Conservation (phyloP, 2,888 invertebrate species). For the Cyclophora albipunctata region DNA sequence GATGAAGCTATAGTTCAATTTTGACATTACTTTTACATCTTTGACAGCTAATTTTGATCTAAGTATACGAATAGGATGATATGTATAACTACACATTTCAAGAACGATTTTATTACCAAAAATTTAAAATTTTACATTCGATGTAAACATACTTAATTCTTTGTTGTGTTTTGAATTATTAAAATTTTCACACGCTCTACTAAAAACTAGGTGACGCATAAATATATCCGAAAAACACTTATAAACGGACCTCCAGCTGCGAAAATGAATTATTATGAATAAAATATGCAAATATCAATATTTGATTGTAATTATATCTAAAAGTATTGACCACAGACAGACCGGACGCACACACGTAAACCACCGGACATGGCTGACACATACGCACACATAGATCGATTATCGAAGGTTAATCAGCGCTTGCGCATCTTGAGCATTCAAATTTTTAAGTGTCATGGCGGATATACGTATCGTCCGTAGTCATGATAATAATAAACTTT, state of each 20-base stretch:
- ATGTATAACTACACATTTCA: too few relatives aligned
- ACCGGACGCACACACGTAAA: conserved; percentile 41
- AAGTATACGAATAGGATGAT: too few relatives aligned
- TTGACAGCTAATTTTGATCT: too few relatives aligned
- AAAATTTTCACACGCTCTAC: conserved; percentile 10
- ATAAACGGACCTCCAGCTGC: conserved; percentile 11
- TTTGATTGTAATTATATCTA: conserved; percentile 22
- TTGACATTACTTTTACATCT: too few relatives aligned
- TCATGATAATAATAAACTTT: too few relatives aligned
- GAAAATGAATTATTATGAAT: conserved; percentile 14
- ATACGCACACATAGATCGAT: conserved; percentile 39
- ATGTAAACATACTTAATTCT: too few relatives aligned
- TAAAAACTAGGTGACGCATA: background rate
- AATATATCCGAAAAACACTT: conserved; percentile 7
- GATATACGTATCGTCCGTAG: conserved; percentile 33
- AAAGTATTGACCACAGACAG: conserved; percentile 26
- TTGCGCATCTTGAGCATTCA: conserved; percentile 69
- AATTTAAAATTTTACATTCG: too few relatives aligned
- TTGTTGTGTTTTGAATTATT: too few relatives aligned
- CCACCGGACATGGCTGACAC: conserved; percentile 49
- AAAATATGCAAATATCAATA: conserved; percentile 19
- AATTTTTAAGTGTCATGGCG: conserved; percentile 69
- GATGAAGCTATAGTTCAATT: too few relatives aligned
- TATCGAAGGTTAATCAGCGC: conserved; percentile 66
- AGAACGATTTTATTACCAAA: too few relatives aligned